Evolutionary conservation across 1,140 invertebrate species (phyloP).

Genomic region (Stegodyphus dumicola): DNA sequence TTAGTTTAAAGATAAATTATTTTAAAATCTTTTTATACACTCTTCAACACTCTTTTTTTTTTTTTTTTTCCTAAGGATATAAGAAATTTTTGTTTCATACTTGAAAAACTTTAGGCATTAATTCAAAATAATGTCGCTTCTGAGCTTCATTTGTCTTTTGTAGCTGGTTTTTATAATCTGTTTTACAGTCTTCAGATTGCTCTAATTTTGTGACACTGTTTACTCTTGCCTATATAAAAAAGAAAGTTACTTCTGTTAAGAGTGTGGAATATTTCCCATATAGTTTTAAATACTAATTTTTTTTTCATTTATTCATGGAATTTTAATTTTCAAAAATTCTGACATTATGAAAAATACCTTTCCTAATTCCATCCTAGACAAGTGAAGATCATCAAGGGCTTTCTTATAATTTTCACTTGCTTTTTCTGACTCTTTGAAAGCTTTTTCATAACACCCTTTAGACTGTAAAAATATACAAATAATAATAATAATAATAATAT

Average conservation of each 20-base stretch:
- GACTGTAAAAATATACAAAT: constrained; percentile 66
- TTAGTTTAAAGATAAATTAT: no score
- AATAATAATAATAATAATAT: no score
- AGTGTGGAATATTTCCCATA: not conserved
- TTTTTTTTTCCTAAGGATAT: no score
- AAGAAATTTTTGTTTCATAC: constrained; percentile 61
- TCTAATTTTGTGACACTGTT: constrained; percentile 78
- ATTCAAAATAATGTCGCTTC: constrained; percentile 83
- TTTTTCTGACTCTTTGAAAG: constrained; percentile 88
- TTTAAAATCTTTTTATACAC: no score
- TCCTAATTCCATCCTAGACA: constrained; percentile 93
- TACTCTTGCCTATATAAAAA: constrained; percentile 65
- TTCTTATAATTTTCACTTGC: constrained; percentile 92
- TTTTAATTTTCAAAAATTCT: not conserved
- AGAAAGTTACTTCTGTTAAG: not conserved
- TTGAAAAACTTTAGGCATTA: constrained; percentile 87
- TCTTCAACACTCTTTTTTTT: no score
- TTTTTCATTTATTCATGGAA: not conserved
- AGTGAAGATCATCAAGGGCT: constrained; percentile 93
- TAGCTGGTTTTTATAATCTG: constrained; percentile 95
- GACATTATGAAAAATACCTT: constrained; percentile 71
- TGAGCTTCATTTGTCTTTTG: constrained; percentile 95
- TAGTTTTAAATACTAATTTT: not conserved
- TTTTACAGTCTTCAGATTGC: constrained; percentile 93
- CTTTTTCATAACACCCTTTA: constrained; percentile 94